phyloP scores from a whole-genome alignment of 1,140 invertebrate genomes.

The Battus philenor region DNA sequence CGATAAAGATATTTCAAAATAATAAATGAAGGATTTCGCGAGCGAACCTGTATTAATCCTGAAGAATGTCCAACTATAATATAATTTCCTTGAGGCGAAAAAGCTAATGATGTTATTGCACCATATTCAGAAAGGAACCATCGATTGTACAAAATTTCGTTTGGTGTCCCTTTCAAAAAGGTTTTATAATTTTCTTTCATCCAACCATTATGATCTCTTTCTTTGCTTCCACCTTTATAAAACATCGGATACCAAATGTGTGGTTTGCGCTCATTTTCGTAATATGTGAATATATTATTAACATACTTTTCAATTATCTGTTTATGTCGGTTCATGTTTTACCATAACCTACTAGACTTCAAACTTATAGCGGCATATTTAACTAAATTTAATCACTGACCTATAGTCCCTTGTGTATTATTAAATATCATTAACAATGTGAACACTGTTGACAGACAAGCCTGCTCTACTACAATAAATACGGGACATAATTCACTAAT shows the following conservation, averaged over 20 bases:
- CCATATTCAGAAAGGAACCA: constrained; percentile 54
- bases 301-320: constrained; percentile 38
- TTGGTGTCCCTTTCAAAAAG: constrained; percentile 45
- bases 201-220: constrained; percentile 32
- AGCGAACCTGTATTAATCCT: constrained; percentile 56
- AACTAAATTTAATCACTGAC: no score
- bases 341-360: constrained; percentile 33
- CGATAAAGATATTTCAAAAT: no score
- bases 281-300: constrained; percentile 34
- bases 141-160: constrained; percentile 46
- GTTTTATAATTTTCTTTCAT: constrained; percentile 42
- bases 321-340: constrained; percentile 34
- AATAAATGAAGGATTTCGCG: no score
- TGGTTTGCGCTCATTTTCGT: constrained; percentile 37
- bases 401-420: no score
- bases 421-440: no score
- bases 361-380: no score
- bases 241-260: constrained; percentile 58
- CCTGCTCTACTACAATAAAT: no score
- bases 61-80: constrained; percentile 59
- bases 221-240: constrained; percentile 25
- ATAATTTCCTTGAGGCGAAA: constrained; percentile 43
- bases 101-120: constrained; percentile 45
- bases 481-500: no score
- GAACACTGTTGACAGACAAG: no score